Percentiles rank a stretch among this genome's conserved stretches.
Conservation (phyloP, 37 sponge, comb jelly and placozoan genomes). For the Trichoplax adhaerens region DNA sequence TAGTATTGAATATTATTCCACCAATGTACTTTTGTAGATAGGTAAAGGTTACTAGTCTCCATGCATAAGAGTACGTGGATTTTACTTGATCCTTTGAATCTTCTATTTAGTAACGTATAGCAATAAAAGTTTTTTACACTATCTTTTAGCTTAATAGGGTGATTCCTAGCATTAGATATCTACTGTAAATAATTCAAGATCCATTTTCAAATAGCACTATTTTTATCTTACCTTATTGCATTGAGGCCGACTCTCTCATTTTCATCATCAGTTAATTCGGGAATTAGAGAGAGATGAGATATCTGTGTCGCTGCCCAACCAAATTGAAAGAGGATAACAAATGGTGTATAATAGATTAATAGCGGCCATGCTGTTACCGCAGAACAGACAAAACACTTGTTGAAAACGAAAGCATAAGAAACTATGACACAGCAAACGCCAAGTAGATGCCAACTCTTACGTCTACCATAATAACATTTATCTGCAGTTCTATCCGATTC, state of each 20-base stretch:
- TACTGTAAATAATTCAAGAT: no score
- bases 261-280: conserved; percentile 54
- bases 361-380: not conserved
- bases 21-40: no score
- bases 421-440: conserved; percentile 61
- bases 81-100: no score
- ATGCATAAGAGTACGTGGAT: no score
- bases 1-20: no score
- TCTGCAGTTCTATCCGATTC: conserved; percentile 51
- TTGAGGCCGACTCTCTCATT: conserved; percentile 80
- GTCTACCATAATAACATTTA: conserved; percentile 46
- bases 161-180: no score
- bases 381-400: conserved; percentile 51
- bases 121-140: no score
- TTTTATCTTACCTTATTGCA: conserved; percentile 67
- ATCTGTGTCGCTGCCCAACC: conserved; percentile 95
- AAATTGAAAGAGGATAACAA: conserved; percentile 81
- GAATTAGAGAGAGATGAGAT: conserved; percentile 88
- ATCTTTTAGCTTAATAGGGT: no score
- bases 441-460: conserved; percentile 84
- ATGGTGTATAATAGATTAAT: conserved; percentile 7
- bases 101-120: no score
- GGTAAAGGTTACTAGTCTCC: no score
- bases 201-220: no score
- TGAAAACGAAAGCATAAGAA: conserved; percentile 76